phyloP scores from a whole-genome alignment of 2,888 invertebrate species.

The Bombylius major region DNA sequence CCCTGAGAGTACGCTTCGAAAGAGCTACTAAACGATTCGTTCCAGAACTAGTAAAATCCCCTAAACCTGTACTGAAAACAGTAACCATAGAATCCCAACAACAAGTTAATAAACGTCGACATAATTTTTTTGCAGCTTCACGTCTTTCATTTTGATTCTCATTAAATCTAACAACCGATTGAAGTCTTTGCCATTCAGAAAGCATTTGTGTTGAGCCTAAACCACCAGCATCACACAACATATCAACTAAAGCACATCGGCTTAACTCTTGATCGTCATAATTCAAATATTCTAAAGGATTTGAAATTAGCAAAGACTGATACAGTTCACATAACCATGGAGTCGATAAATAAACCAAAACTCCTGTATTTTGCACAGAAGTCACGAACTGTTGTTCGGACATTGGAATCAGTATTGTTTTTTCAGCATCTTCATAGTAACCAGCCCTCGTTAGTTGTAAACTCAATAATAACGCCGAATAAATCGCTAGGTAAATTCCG shows the following conservation, averaged over 20 bases:
- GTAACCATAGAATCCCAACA: slow-evolving; percentile 89
- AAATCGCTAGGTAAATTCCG: slow-evolving; percentile 84
- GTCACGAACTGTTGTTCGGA: slow-evolving; percentile 84
- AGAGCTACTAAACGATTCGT: slow-evolving; percentile 47
- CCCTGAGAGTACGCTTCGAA: slow-evolving; percentile 38
- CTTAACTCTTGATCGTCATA: slow-evolving; percentile 27
- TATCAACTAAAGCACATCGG: slow-evolving; percentile 35
- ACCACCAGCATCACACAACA: slow-evolving; percentile 64
- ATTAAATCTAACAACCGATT: slow-evolving; percentile 56
- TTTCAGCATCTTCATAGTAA: slow-evolving; percentile 51
- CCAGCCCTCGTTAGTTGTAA: slow-evolving; percentile 63
- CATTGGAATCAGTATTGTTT: slow-evolving; percentile 41
- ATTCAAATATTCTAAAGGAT: slow-evolving; percentile 29
- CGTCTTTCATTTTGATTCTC: slow-evolving; percentile 55
- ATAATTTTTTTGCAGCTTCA: slow-evolving; percentile 66
- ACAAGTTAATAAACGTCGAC: slow-evolving; percentile 67
- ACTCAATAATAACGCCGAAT: slow-evolving; percentile 70
- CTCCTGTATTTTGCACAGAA: slow-evolving; percentile 83
- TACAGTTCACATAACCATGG: slow-evolving; percentile 90
- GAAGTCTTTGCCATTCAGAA: slow-evolving; percentile 75
- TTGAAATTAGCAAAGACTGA: slow-evolving; percentile 63
- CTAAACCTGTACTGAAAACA: slow-evolving; percentile 68
- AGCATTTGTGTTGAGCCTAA: slow-evolving; percentile 70
- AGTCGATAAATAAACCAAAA: slow-evolving; percentile 82
- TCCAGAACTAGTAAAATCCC: slow-evolving; percentile 38